Base-by-base conservation (phyloP, 2,113 vertebrate genomes). In the Gasterosteus aculeatus region DNA sequence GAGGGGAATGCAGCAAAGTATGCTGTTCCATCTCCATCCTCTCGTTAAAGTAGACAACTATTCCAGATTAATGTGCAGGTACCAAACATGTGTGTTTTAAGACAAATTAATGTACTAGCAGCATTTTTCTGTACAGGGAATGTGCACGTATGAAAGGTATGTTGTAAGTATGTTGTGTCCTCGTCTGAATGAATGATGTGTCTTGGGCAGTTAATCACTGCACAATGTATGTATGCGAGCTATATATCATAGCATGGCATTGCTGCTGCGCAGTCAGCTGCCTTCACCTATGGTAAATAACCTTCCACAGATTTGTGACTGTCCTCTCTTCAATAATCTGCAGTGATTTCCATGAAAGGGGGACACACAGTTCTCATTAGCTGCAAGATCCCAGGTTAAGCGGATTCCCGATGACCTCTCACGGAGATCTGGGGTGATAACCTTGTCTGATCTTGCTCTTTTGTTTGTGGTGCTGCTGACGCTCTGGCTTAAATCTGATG, bases 201-300 rank as follows among this genome's bases (percentile, higher is more conserved):
- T 75, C 63, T 79, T 62, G 33, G 61, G 72, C 63, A 74, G 74
- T 85, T 85, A 86, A 71, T 82, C 58, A 39, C 51, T 46, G 68
- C 22, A 39, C 41, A 76, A 38, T 75, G 72, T 6, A 26, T 38
- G 33, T 33, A 33, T 74, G 68, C 44, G 61, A 72, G 83, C 66
- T 77, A 78, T 61, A 82, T 85, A 80, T 83, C 54, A 87, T 71
- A 66, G 77, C 69, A 76, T 5, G 41, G 49, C 69, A 38, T 7
- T 61, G 75, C 56, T 73, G 57, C 80, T 70, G 77, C 75, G 71
- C 61, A 15, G 38, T 7, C 47, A 67, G 74, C 72, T 73, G 62
- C 70, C 59, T 72, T 83, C 81, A 76, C 47, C 60, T 61, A 79
- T 85, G 85, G 82, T 90, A 91, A 90, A 91, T 78, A 85, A 86